Percentiles rank a stretch among this genome's conserved stretches.
Conservation (phyloP, 1,140 invertebrate genomes). For the Drosophila kanapiae region DNA sequence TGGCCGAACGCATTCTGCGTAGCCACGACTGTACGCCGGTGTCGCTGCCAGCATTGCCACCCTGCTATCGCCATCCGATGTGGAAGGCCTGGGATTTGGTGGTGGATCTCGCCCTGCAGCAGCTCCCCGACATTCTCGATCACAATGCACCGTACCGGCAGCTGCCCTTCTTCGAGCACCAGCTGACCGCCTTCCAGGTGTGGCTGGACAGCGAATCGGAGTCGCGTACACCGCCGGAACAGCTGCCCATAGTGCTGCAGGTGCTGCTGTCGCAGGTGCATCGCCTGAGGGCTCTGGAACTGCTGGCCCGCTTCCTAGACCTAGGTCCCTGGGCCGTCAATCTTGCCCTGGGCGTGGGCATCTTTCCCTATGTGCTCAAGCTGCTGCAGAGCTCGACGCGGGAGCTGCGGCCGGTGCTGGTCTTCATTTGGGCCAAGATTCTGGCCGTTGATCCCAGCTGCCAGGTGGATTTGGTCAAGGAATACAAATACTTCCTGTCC, state of each 20-base stretch:
- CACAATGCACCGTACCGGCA: conserved; percentile 89
- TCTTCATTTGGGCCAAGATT: conserved; percentile 99
- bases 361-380: conserved; percentile 99
- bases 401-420: conserved; percentile 96
- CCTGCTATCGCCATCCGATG: conserved; percentile 95
- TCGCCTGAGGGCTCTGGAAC: conserved; percentile 96
- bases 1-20: conserved; percentile 98
- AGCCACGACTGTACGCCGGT: conserved; percentile 98
- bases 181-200: conserved; percentile 99
- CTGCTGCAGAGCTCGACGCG: conserved; percentile 96
- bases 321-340: conserved; percentile 99
- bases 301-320: conserved; percentile 98
- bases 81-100: conserved; percentile 99
- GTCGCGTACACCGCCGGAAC: conserved; percentile 94
- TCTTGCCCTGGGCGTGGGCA: conserved; percentile 97
- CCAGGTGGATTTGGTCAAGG: conserved; percentile 97
- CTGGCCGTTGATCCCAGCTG: conserved; percentile 98
- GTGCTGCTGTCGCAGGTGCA: conserved; percentile 99
- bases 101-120: conserved; percentile 95
- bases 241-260: conserved; percentile 99
- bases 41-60: conserved; percentile 95
- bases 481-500: conserved; percentile 97
- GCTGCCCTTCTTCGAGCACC: conserved; percentile 98
- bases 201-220: conserved; percentile 95
- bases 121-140: conserved; percentile 92